These are phyloP conservation scores for Plecturocebus donacophilus DNA, from an alignment of 2,113 vertebrate species.

Conservation along the genomic window DNA sequence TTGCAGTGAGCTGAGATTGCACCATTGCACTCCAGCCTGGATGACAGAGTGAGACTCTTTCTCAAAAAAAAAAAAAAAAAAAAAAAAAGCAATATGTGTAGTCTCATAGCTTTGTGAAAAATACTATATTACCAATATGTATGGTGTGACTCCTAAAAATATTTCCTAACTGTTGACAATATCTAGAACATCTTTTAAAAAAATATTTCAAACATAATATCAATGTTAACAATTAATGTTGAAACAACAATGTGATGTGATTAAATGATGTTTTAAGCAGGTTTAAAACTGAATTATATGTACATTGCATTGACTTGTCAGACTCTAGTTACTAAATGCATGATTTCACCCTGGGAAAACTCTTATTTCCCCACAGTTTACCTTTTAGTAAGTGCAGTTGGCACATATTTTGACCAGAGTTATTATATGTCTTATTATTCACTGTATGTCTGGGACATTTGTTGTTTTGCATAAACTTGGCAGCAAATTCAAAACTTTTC, in stretches of 20 bases:
- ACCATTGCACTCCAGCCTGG: no score
- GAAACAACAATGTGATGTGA: not conserved
- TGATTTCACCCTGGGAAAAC: constrained; percentile 36
- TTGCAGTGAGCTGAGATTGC: no score
- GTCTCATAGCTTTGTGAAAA: not conserved
- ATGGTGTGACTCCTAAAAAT: not conserved
- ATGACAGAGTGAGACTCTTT: no score
- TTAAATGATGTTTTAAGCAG: not conserved
- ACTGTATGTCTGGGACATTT: not conserved
- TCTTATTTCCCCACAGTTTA: constrained; percentile 16
- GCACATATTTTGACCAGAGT: not conserved
- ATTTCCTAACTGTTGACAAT: not conserved
- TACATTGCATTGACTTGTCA: not conserved
- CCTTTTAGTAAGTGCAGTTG: constrained; percentile 2
- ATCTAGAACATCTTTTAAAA: not conserved
- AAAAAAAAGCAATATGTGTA: not conserved
- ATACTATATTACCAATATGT: not conserved
- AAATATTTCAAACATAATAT: not conserved
- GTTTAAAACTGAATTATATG: not conserved
- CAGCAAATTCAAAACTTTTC: not conserved
- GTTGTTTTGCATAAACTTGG: not conserved
- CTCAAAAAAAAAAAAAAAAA: no score
- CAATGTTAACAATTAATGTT: not conserved
- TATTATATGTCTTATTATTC: not conserved
- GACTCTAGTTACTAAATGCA: constrained; percentile 32